Evolutionary conservation across 2,888 invertebrate genomes (phyloP), one percentile per base, ranked within the genome.

Genomic region (Drosophila borborema): DNA sequence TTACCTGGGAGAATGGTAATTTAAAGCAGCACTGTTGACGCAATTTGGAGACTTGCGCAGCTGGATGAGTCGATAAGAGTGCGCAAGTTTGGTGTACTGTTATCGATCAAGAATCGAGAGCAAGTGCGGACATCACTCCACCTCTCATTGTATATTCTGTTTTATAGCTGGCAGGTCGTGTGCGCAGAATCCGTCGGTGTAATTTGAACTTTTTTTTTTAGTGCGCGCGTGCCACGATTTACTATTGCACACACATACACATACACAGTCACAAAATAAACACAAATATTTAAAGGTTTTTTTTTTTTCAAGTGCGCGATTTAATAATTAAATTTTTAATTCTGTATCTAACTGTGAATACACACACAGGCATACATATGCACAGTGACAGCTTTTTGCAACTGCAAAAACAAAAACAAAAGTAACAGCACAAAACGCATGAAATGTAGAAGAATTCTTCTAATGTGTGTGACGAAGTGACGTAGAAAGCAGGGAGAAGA

Each of bases 401-500:
- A 20, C 54, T 55, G 34, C 43, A 72, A 40, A 31, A 49, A 28
- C 53, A 67, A 43, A 45, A 62, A 20, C 23, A 66, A 34, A 18
- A 65, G 28, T 61, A 59, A 54, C 28, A 66, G 18, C 59, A 58
- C 56, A 58, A 72, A 71, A 75, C 51, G 55, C 53, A 71, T 69
- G 79, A 81, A 74, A 87, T 87, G 87, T 84, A 87, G 80, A 64
- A 82, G 77, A 86, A 77, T 75, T 83, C 69, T 78, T 73, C 69
- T 72, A 72, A 72, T 71, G 74, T 69, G 72, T 79, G 81, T 85
- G 89, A 88, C 83, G 83, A 85, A 88, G 88, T 88, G 83, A 88
- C 74, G 85, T 74, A 79, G 64, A 80, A 68, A 74, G 55, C 45
- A 41, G 41, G 31, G 41, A 20, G 46, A 46, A 63, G 43, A 48